Evolutionary conservation across 2,888 invertebrate genomes (phyloP).

Genomic region (Protophormia terraenovae): DNA sequence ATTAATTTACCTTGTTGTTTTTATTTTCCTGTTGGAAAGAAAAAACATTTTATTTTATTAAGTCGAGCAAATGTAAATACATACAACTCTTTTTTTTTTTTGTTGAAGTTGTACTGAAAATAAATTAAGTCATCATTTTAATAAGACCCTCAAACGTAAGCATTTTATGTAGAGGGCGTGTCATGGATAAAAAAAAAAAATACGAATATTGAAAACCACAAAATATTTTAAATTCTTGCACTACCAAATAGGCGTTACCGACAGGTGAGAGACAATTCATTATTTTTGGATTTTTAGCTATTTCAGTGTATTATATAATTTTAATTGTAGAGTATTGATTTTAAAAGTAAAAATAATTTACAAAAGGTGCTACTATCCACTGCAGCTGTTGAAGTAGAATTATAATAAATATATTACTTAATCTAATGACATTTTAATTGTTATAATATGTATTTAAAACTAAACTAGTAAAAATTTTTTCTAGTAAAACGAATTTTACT

Average conservation of each 20-base stretch:
- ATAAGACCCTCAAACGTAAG: slow-evolving; percentile 40
- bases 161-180: slow-evolving; percentile 42
- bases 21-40: neutral
- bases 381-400: slow-evolving; percentile 47
- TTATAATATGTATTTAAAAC: too few species aligned
- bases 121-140: slow-evolving; percentile 63
- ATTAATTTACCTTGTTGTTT: slow-evolving; percentile 9
- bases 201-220: neutral
- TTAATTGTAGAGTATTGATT: slow-evolving; percentile 38
- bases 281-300: slow-evolving; percentile 4
- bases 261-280: slow-evolving; percentile 53
- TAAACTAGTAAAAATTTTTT: too few species aligned
- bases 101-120: neutral
- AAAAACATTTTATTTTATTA: neutral
- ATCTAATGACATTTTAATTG: too few species aligned
- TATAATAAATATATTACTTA: too few species aligned
- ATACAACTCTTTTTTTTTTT: slow-evolving; percentile 33
- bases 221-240: neutral
- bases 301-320: slow-evolving; percentile 1
- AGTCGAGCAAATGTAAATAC: neutral
- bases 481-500: too few species aligned
- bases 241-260: slow-evolving; percentile 29
- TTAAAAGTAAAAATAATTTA: neutral
- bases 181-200: neutral
- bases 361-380: neutral